phyloP scores from a whole-genome alignment of 2,888 invertebrate species.

The Folsomia manolachei region DNA sequence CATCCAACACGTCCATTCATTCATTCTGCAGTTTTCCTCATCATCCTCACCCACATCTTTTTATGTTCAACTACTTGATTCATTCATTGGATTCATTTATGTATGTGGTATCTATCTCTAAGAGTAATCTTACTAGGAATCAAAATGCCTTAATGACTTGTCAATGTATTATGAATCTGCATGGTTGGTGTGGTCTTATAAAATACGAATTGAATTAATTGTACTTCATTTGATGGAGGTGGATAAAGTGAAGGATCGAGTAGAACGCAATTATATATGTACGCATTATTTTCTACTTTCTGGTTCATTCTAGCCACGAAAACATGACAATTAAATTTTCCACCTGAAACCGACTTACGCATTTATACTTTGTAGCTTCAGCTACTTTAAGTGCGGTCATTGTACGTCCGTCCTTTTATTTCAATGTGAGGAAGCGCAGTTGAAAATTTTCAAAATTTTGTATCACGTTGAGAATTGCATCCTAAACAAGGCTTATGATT shows the following conservation, averaged over 20 bases:
- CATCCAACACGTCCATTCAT: neutral
- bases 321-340: neutral
- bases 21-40: neutral
- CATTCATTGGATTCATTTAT: slow-evolving; percentile 7
- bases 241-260: neutral
- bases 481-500: too few relatives aligned
- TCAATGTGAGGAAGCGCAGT: too few relatives aligned
- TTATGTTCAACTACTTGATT: slow-evolving; percentile 10
- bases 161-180: neutral
- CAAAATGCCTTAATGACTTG: neutral
- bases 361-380: neutral
- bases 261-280: neutral
- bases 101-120: too few relatives aligned
- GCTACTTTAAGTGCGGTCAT: too few relatives aligned
- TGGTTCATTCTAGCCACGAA: neutral
- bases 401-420: too few relatives aligned
- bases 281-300: neutral
- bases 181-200: too few relatives aligned
- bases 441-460: too few relatives aligned
- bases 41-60: slow-evolving; percentile 13
- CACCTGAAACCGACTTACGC: neutral
- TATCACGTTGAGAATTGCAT: too few relatives aligned
- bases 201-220: neutral
- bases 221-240: neutral
- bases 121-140: neutral